phyloP scores from a whole-genome alignment of 2,797 vertebrate species.

The Phoxinus dragarum region DNA sequence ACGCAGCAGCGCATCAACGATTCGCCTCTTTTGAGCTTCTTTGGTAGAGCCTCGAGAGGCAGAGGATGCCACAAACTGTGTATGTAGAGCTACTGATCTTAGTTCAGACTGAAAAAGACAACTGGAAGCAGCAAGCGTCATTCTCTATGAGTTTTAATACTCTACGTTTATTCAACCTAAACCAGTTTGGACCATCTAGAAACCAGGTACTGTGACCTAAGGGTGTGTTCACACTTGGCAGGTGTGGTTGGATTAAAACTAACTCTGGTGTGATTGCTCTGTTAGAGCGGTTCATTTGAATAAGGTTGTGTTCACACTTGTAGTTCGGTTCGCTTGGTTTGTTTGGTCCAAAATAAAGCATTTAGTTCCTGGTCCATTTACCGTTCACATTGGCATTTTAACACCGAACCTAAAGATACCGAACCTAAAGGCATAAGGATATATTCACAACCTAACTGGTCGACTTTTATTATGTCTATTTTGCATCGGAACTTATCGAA shows the following conservation, averaged over 20 bases:
- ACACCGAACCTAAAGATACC: no score
- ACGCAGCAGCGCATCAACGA: neutral
- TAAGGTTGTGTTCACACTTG: no score
- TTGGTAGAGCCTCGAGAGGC: constrained; percentile 8
- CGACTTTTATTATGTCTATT: no score
- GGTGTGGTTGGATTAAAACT: neutral
- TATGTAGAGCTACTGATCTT: neutral
- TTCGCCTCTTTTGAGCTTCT: constrained; percentile 8
- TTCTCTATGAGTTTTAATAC: neutral
- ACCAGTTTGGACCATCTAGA: neutral
- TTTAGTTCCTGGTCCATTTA: no score
- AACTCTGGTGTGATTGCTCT: no score
- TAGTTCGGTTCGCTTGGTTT: no score
- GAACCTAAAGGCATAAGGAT: no score
- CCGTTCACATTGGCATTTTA: no score
- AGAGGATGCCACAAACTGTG: neutral
- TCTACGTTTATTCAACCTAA: neutral
- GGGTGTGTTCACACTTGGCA: neutral
- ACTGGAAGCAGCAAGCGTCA: neutral
- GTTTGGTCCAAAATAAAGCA: no score
- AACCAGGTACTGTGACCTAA: neutral
- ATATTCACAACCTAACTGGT: no score
- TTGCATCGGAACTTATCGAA: no score
- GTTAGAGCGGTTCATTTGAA: no score
- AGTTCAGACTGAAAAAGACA: neutral